phyloP scores from a whole-genome alignment of 2,888 invertebrate species.

The Mythimna loreyi region DNA sequence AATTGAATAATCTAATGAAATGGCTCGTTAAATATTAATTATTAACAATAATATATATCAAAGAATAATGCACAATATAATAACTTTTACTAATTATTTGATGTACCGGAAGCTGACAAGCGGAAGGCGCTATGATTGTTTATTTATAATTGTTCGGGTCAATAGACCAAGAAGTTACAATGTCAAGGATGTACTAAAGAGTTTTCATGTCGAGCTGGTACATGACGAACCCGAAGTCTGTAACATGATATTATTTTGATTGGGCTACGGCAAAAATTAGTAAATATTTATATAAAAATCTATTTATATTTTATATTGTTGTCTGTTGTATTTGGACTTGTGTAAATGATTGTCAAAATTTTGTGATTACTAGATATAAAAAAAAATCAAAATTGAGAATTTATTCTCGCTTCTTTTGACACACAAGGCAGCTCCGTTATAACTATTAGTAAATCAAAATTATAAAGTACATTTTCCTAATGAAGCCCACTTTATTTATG shows the following conservation, averaged over 20 bases:
- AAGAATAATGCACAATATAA: too few species aligned
- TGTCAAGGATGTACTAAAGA: too few species aligned
- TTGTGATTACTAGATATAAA: slow-evolving; percentile 15
- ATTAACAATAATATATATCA: too few species aligned
- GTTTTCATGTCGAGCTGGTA: too few species aligned
- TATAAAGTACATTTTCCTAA: slow-evolving; percentile 50
- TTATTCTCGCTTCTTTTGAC: neutral
- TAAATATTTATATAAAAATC: slow-evolving; percentile 13
- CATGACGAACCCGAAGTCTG: too few species aligned
- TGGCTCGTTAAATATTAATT: too few species aligned
- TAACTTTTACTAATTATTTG: too few species aligned
- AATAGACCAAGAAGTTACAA: too few species aligned
- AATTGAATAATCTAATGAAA: too few species aligned
- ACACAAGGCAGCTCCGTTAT: neutral
- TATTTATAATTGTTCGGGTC: too few species aligned
- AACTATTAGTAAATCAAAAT: slow-evolving; percentile 27
- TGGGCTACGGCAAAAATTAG: slow-evolving; percentile 9
- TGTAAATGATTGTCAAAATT: slow-evolving; percentile 18
- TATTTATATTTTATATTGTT: slow-evolving; percentile 20
- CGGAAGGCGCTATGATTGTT: too few species aligned
- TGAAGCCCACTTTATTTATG: slow-evolving; percentile 26
- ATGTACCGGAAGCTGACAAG: too few species aligned
- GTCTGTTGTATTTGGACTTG: slow-evolving; percentile 11
- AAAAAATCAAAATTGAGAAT: slow-evolving; percentile 3
- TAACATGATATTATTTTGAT: slow-evolving; percentile 15